Evolutionary conservation across 2,888 invertebrate genomes (phyloP), one percentile per base, ranked within the genome.

Genomic region (Drosophila setosimentum): DNA sequence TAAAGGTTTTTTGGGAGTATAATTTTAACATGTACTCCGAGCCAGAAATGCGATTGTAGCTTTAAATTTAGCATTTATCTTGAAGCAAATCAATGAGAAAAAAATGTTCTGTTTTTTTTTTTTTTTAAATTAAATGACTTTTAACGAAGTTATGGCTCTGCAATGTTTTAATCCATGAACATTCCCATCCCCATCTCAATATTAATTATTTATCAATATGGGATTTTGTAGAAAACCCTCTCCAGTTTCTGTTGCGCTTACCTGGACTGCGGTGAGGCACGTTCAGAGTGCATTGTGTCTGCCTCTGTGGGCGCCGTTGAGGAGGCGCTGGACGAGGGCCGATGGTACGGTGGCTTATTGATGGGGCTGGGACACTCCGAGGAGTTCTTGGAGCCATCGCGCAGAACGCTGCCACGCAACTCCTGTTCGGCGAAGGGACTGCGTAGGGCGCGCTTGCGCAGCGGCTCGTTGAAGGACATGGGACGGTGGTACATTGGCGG

Each of bases 331-430:
- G 93, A 93, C 68, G 93, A 92, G 61, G 93, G 93, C 59, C 93
- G 92, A 79, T 93, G 93, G 54, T 91, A 92, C 70, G 91, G 88
- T 57, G 92, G 90, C 89, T 93, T 93, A 59, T 91, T 92, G 45
- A 94, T 93, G 45, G 94, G 94, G 70, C 93, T 93, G 53, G 94
- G 93, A 78, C 93, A 93, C 67, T 93, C 93, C 48, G 93, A 91
- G 73, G 91, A 93, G 80, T 92, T 93, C 78, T 93, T 93, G 29
- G 93, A 93, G 58, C 93, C 93, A 89, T 96, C 96, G 68, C 96
- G 93, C 82, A 96, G 91, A 24, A 96, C 96, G 73, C 96, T 96
- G 53, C 95, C 95, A 79, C 96, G 94, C 68, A 94, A 92, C 72
- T 93, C 93, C 80, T 93, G 93, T 67, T 93, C 93, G 72, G 91